Evolutionary conservation across 2,113 vertebrate genomes (phyloP), one percentile per base, ranked within the genome.

Genomic region (Trochalopteron elliotii): DNA sequence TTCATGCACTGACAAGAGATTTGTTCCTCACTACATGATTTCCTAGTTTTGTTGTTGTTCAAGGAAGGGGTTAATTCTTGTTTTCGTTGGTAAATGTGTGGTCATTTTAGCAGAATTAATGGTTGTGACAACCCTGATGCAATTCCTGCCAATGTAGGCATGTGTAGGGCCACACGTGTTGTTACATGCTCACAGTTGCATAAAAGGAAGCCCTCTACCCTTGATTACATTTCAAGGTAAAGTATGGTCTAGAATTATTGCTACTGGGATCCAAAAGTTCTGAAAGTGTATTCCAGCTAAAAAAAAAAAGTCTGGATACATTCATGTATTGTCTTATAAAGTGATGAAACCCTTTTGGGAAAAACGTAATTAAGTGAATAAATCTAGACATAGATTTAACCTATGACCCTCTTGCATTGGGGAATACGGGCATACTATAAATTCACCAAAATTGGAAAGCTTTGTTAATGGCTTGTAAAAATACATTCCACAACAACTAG

Each of bases 351-450:
- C 28, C 56, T 87, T 91, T 82, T 11, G 65, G 79, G 72, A 65
- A 79, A 91, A 92, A 56, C 0, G 4, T 57, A 84, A 94, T 92
- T 91, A 90, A 94, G 53, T 68, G 49, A 91, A 94, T 89, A 93
- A 95, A 94, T 92, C 60, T 68, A 91, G 52, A 87, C 49, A 89
- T 14, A 68, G 69, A 60, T 81, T 89, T 96, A 92, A 94, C 68
- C 80, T 81, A 77, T 60, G 74, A 91, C 47, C 47, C 39, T 78
- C 44, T 49, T 84, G 61, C 49, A 89, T 89, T 87, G 92, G 89
- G 60, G 86, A 87, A 89, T 82, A 45, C 44, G 87, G 60, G 39
- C 65, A 56, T 87, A 60, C 57, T 68, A 82, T 37, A 89, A 89
- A 94, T 89, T 84, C 37, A 57, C 39, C 74, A 89, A 68, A 89